A percentile compares a stretch with the other conserved stretches of the same genome.
These are phyloP conservation scores for Rhamnusium bicolor DNA, from an alignment of 2,888 invertebrate genomes.

Conservation along the genomic window DNA sequence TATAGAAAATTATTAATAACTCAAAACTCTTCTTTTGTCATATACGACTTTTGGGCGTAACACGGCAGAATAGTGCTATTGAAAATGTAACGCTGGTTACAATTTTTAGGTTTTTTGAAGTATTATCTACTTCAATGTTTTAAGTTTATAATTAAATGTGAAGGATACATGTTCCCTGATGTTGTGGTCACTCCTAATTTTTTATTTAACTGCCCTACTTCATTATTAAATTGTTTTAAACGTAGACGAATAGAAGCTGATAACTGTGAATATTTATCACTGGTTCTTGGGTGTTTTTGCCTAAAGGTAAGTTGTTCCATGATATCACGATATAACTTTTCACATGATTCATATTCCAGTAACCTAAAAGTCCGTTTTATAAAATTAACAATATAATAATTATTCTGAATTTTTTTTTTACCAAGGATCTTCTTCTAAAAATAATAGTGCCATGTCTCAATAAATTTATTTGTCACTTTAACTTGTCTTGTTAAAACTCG, in stretches of 20 bases:
- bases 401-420: slow-evolving; percentile 55
- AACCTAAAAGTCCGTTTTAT: slow-evolving; percentile 71
- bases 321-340: slow-evolving; percentile 77
- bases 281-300: slow-evolving; percentile 72
- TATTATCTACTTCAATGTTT: no score
- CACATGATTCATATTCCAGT: slow-evolving; percentile 78
- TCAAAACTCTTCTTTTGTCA: no score
- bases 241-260: slow-evolving; percentile 76
- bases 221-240: slow-evolving; percentile 77
- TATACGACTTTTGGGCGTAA: no score
- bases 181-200: slow-evolving; percentile 73
- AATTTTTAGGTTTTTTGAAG: no score
- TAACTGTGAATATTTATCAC: slow-evolving; percentile 74
- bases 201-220: slow-evolving; percentile 75
- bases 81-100: no score
- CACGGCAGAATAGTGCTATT: no score
- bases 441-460: slow-evolving; percentile 70
- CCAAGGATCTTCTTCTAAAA: slow-evolving; percentile 72
- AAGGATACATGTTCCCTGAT: slow-evolving; percentile 70
- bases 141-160: neutral
- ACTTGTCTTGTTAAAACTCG: no score
- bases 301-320: slow-evolving; percentile 76
- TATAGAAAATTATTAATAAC: no score
- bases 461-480: no score
- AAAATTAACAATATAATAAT: neutral